phyloP scores from a whole-genome alignment of 2,797 vertebrate species.

The Rhincodon typus region DNA sequence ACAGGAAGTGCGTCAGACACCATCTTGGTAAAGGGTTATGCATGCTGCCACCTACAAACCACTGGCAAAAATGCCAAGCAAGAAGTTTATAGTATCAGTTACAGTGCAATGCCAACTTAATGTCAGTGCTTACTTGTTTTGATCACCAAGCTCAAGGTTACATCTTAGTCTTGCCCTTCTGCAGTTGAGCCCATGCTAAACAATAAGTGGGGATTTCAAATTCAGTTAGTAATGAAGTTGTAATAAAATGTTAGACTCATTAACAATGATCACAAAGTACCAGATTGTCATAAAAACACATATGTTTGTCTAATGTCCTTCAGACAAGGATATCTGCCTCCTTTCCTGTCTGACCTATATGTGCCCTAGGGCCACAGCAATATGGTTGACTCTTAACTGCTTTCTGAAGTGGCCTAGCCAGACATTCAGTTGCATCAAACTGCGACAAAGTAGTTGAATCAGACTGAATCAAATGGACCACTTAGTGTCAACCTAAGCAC shows the following conservation, averaged over 20 bases:
- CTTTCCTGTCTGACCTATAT: not conserved
- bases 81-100: not conserved
- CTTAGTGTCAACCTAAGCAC: not conserved
- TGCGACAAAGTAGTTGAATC: not conserved
- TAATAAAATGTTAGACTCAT: not conserved
- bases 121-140: not conserved
- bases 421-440: too few species aligned
- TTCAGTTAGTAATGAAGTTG: not conserved
- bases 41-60: not conserved
- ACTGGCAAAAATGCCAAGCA: not conserved
- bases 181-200: not conserved
- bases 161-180: not conserved
- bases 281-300: not conserved
- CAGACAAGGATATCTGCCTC: not conserved
- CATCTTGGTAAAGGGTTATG: not conserved
- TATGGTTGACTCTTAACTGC: too few species aligned
- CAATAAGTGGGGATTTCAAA: not conserved
- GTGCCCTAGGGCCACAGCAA: not conserved
- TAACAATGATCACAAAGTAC: not conserved
- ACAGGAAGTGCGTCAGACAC: not conserved
- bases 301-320: not conserved
- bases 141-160: not conserved
- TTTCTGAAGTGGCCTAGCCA: too few species aligned
- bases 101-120: not conserved
- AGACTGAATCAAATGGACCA: not conserved